Evolutionary conservation across 2,888 invertebrate genomes (phyloP), one percentile per base, ranked within the genome.

Genomic region (Aphrophora alni): DNA sequence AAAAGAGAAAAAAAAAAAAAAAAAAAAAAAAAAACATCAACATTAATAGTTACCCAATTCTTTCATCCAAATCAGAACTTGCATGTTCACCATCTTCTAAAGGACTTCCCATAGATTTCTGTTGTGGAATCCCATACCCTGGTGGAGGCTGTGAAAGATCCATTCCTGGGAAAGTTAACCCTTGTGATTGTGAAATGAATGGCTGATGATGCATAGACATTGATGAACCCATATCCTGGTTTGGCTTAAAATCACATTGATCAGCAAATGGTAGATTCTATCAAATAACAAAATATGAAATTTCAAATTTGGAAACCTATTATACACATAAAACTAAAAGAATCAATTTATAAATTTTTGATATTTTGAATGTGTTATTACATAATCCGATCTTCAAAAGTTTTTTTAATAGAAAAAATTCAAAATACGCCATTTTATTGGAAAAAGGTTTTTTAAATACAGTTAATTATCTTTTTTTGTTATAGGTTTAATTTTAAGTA

Each of bases 231-330:
- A 51, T 26, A 26, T 73, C 79, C 38, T 38, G 72, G 26, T 77
- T 87, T 71, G 91, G 90, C 87, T 92, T 91, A 84, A 92, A 89
- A 84, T 92, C 92, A 86, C 92, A 92, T 87, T 92, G 92, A 44
- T 92, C 88, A 38, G 92, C 92, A 87, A 93, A 92, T 75, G 92
- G 92, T 84, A 93, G 87, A 86, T 91, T 91, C 91, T 92, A 87
- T 81, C 89, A 44, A 44, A 44, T 17, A 44, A 44, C 8, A 44
- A 44, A 44, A 2, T 14, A 14, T 2, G 12, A 44, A 44, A 2
- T 44, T 44, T 44, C 44, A 17, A 44, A 44, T 10, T 44, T 44
- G 17, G 12, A 8, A 33, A 33, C n/a, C n/a, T n/a, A n/a, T n/a
- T n/a, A n/a, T n/a, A n/a, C n/a, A n/a, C n/a, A n/a, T n/a, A n/a